Conservation (phyloP, 1,140 invertebrate species). For the Reticulitermes speratus region DNA sequence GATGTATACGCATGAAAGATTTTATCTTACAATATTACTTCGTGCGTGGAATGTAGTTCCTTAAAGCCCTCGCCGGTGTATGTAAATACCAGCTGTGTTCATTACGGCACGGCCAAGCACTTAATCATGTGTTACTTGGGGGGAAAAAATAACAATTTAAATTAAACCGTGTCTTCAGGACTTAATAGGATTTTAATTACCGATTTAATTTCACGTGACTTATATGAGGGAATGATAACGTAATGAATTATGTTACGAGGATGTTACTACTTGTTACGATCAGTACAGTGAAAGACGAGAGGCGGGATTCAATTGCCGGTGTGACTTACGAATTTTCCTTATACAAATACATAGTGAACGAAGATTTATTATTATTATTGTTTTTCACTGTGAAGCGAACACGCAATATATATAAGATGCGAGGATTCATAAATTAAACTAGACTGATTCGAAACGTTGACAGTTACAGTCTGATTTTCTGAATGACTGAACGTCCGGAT, state of each 20-base stretch:
- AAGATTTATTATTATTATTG: no score
- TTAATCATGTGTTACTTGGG: neutral
- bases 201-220: neutral
- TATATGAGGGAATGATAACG: neutral
- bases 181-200: neutral
- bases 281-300: no score
- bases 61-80: neutral
- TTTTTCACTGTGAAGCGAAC: no score
- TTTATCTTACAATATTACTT: neutral
- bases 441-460: no score
- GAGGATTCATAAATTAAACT: no score
- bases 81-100: neutral
- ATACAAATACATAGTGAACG: no score
- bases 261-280: no score
- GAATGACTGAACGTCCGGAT: no score
- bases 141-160: neutral
- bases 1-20: neutral
- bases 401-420: no score
- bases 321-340: no score
- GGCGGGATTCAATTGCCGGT: no score
- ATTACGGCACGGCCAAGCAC: neutral
- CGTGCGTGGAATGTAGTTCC: neutral
- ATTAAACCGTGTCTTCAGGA: neutral
- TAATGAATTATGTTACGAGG: neutral
- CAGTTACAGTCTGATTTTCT: no score